phyloP scores from a whole-genome alignment of 2,888 invertebrate genomes.

The Meandrusa payeni region DNA sequence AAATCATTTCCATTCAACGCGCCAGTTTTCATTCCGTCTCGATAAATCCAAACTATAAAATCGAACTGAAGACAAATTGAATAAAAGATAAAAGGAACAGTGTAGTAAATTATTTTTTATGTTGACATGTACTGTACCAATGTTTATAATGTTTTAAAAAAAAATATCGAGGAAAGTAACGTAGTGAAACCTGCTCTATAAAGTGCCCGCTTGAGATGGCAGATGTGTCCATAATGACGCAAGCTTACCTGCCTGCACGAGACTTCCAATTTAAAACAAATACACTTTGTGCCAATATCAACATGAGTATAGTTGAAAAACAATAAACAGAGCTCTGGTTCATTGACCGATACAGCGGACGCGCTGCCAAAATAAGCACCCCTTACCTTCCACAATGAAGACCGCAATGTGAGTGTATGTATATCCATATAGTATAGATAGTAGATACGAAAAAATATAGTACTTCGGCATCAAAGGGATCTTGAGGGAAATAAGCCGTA shows the following conservation, averaged over 20 bases:
- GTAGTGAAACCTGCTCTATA: not conserved
- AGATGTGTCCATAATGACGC: slow-evolving; percentile 23
- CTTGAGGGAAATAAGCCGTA: too few relatives aligned
- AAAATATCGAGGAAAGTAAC: not conserved
- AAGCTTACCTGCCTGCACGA: slow-evolving; percentile 58
- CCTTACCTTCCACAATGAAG: slow-evolving; percentile 56
- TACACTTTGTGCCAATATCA: slow-evolving; percentile 72
- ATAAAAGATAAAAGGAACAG: slow-evolving; percentile 16
- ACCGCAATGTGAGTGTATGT: slow-evolving; percentile 28
- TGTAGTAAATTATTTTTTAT: slow-evolving; percentile 21
- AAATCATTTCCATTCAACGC: slow-evolving; percentile 3
- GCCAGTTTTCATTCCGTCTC: not conserved
- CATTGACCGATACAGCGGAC: slow-evolving; percentile 59
- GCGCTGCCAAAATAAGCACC: slow-evolving; percentile 73
- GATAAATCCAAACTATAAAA: slow-evolving; percentile 16
- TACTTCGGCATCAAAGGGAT: too few relatives aligned
- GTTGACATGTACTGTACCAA: slow-evolving; percentile 15
- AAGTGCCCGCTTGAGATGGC: slow-evolving; percentile 4
- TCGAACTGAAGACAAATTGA: slow-evolving; percentile 2
- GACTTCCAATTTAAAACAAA: slow-evolving; percentile 72
- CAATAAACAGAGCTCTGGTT: slow-evolving; percentile 66
- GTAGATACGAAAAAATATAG: too few relatives aligned
- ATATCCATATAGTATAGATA: too few relatives aligned
- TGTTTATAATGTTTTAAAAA: slow-evolving; percentile 10
- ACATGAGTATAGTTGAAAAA: slow-evolving; percentile 68